Evolutionary conservation across 2,888 invertebrate species (phyloP).

Genomic region (Drosophila paucipuncta): DNA sequence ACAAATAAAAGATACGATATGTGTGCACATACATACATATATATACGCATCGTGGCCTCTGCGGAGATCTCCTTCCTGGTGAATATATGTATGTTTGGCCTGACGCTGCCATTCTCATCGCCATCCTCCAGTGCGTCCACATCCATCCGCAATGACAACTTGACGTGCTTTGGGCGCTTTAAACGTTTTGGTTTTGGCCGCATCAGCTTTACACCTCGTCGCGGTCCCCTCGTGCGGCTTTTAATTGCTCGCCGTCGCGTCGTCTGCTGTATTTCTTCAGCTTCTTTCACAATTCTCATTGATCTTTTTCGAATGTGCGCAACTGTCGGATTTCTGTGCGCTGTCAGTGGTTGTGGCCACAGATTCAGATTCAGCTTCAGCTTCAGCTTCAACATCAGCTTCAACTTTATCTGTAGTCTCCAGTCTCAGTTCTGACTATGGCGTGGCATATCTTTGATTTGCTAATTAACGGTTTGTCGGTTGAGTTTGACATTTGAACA

Average conservation of each 20-base stretch:
- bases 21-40: background rate
- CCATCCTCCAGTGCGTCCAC: slow-evolving; percentile 60
- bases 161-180: slow-evolving; percentile 81
- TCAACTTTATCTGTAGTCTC: background rate
- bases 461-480: slow-evolving; percentile 84
- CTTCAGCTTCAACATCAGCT: slow-evolving; percentile 4
- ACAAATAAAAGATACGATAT: background rate
- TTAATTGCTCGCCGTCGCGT: slow-evolving; percentile 71
- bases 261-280: slow-evolving; percentile 68
- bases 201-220: slow-evolving; percentile 9
- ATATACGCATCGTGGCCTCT: slow-evolving; percentile 36
- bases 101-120: slow-evolving; percentile 55
- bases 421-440: slow-evolving; percentile 32
- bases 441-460: slow-evolving; percentile 80
- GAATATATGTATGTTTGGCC: slow-evolving; percentile 23
- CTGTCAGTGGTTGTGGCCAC: slow-evolving; percentile 57
- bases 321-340: slow-evolving; percentile 72
- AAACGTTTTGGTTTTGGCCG: slow-evolving; percentile 55
- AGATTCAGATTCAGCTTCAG: slow-evolving; percentile 19
- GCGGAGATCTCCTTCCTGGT: slow-evolving; percentile 20
- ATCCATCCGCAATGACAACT: slow-evolving; percentile 71
- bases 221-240: slow-evolving; percentile 37
- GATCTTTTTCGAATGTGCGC: slow-evolving; percentile 81
- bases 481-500: slow-evolving; percentile 83
- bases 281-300: slow-evolving; percentile 82